phyloP scores from a whole-genome alignment of 1,140 invertebrate genomes.

The Bathynomus jamesi region DNA sequence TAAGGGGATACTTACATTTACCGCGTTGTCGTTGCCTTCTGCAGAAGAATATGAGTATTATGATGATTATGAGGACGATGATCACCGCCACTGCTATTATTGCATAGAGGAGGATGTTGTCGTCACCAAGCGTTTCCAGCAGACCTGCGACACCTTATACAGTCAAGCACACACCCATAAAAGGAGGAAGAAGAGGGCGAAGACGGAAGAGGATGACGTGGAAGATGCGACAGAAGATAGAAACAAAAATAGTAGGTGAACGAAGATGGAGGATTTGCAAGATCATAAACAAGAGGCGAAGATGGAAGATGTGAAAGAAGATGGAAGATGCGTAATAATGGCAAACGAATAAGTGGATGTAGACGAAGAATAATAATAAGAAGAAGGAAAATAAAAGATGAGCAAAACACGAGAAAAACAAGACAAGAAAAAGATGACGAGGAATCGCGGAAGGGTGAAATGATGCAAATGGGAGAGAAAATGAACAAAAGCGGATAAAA shows the following conservation, averaged over 20 bases:
- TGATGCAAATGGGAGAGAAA: neutral
- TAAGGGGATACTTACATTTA: slow-evolving; percentile 67
- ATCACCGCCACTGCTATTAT: slow-evolving; percentile 64
- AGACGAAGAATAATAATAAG: slow-evolving; percentile 14
- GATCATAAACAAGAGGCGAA: slow-evolving; percentile 5
- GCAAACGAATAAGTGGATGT: slow-evolving; percentile 12
- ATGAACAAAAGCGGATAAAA: neutral
- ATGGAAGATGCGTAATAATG: slow-evolving; percentile 15
- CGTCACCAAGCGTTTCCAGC: slow-evolving; percentile 57
- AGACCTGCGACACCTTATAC: slow-evolving; percentile 38
- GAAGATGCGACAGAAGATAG: slow-evolving; percentile 10
- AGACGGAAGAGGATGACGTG: neutral
- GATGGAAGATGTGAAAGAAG: slow-evolving; percentile 7
- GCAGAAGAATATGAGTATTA: slow-evolving; percentile 73
- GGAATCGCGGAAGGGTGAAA: neutral
- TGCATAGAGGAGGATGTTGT: slow-evolving; percentile 66
- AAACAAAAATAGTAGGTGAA: slow-evolving; percentile 20
- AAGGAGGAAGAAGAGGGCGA: slow-evolving; percentile 5
- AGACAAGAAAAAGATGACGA: no score
- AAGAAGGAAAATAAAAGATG: slow-evolving; percentile 13
- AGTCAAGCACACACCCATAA: slow-evolving; percentile 8
- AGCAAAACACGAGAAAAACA: no score
- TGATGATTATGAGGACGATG: slow-evolving; percentile 68
- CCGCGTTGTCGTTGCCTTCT: slow-evolving; percentile 65
- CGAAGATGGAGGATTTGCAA: slow-evolving; percentile 8